Base-by-base conservation (phyloP, 1,140 invertebrate genomes). In the Venustaconcha ellipsiformis region DNA sequence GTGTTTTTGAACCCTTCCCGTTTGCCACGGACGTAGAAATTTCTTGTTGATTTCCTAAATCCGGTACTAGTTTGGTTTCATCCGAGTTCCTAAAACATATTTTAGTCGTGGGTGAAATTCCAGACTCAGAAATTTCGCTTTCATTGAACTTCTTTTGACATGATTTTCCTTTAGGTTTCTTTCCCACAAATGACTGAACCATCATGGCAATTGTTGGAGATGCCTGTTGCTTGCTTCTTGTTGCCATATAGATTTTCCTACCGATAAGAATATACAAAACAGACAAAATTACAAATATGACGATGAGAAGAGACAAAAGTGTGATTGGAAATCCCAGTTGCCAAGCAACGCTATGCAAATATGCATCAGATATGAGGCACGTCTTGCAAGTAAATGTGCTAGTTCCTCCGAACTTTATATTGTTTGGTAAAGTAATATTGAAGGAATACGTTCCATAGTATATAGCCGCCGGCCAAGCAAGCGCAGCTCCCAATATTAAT, bases 201-300 rank as follows among this genome's bases (percentile, higher is more conserved):
- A 48, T 71, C 60, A n/a, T 71, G 67, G 26, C 69, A 71, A 58
- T 71, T 76, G 37, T 66, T 60, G 23, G 65, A 60, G 55, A 70
- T 30, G 6, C 18, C 59, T 4, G 63, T 59, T 1, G 58, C 74
- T 18, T 63, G n/a, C 4, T 70, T 26, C 48, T 66, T 57, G 74
- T 76, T 6, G 57, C 74, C 5, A 76, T 70, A 37, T 67, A 76
- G 12, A 76, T 76, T 26, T 70, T 76, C 55, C 74, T 62, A n/a
- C 74, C 74, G n/a, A 76, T 76, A 23, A 70, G 69, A 23, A 76
- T 76, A 60, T 76, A 76, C 14, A 76, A 57, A 23, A 23, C 57
- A 8, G 57, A 58, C 23, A 76, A 57, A 14, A 71, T 63, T 12
- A 71, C 48, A 57, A 76, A 76, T 8, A 63, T 58, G 1, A 76